Conservation (phyloP, 2,113 vertebrate species). For the Puntigrus tetrazona region DNA sequence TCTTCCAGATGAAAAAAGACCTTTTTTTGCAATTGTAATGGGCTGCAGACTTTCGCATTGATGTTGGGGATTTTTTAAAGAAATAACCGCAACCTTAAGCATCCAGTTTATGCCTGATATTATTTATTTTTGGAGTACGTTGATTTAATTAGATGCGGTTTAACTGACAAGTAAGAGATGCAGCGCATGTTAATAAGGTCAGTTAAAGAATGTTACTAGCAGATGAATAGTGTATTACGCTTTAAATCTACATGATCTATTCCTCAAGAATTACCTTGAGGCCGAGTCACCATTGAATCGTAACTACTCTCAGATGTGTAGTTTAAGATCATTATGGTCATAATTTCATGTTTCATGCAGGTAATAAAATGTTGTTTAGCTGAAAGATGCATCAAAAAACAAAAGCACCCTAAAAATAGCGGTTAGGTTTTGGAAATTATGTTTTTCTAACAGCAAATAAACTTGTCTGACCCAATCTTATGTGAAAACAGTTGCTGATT, state of each 20-base stretch:
- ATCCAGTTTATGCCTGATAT: background rate
- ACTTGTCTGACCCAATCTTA: background rate
- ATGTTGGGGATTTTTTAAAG: background rate
- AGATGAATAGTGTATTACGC: conserved; percentile 10
- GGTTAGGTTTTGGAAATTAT: background rate
- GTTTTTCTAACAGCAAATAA: too few relatives aligned
- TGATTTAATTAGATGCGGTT: conserved; percentile 19
- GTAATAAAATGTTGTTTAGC: background rate
- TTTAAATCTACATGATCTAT: background rate
- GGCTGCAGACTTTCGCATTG: conserved; percentile 9
- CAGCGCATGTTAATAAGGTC: conserved; percentile 27
- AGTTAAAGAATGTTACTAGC: conserved; percentile 29
- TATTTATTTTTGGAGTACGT: background rate
- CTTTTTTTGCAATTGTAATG: background rate
- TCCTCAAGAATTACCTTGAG: background rate
- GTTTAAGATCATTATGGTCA: background rate
- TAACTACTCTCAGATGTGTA: background rate
- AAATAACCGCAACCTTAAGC: background rate
- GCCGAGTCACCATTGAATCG: background rate
- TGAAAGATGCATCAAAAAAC: background rate
- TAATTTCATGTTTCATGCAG: background rate
- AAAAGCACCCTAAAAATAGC: background rate
- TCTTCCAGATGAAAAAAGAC: background rate
- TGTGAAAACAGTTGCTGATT: background rate
- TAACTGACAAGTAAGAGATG: background rate